phyloP scores from a whole-genome alignment of 2,888 invertebrate species.

The Conomelus anceps region DNA sequence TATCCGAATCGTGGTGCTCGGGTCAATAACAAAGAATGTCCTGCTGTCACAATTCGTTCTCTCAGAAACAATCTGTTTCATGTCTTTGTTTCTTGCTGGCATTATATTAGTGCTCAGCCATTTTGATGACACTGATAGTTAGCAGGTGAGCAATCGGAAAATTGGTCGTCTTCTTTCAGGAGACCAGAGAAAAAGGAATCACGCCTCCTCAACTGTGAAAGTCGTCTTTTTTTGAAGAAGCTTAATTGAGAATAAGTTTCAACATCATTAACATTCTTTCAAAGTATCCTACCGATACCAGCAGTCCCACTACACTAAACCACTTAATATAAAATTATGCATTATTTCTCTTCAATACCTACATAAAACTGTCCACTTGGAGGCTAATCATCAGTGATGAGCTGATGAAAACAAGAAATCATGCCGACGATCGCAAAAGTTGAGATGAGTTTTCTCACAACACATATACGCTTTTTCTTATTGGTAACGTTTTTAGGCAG shows the following conservation, averaged over 20 bases:
- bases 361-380: too few species aligned
- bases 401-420: too few species aligned
- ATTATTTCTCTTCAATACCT: too few species aligned
- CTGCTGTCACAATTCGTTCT: background rate
- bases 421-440: too few species aligned
- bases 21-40: background rate
- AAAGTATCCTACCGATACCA: too few species aligned
- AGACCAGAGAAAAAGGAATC: background rate
- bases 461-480: too few species aligned
- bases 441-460: too few species aligned
- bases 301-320: too few species aligned
- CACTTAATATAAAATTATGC: too few species aligned
- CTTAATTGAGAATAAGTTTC: background rate
- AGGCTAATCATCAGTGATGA: too few species aligned
- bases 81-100: background rate
- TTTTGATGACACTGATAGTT: background rate
- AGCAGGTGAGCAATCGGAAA: background rate
- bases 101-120: background rate
- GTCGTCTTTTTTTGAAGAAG: background rate
- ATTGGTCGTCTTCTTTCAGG: background rate
- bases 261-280: too few species aligned
- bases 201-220: background rate
- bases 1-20: background rate
- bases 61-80: background rate
- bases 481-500: too few species aligned